phyloP scores from a whole-genome alignment of 2,113 vertebrate genomes.

The Probosciger aterrimus region DNA sequence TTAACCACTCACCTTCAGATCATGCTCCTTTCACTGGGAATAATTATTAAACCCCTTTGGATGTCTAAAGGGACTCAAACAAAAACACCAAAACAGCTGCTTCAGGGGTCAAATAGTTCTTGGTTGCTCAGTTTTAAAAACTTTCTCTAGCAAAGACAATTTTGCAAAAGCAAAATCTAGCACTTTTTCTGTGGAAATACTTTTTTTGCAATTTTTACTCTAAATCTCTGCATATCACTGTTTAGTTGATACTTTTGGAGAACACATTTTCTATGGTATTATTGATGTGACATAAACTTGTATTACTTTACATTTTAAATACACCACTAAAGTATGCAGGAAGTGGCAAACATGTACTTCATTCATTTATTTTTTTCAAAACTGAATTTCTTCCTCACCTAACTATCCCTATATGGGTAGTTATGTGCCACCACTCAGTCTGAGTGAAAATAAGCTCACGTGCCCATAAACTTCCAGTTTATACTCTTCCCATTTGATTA shows the following conservation, averaged over 20 bases:
- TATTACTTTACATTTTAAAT: neutral
- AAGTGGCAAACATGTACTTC: neutral
- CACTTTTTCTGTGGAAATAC: neutral
- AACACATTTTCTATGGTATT: neutral
- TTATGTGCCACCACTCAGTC: neutral
- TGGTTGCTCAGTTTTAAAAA: constrained; percentile 22
- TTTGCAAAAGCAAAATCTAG: constrained; percentile 43
- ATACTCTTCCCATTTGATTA: neutral
- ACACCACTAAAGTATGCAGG: neutral
- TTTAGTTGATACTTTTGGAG: neutral
- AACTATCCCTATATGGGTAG: neutral
- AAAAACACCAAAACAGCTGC: constrained; percentile 41
- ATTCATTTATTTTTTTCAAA: neutral
- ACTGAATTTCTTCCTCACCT: neutral
- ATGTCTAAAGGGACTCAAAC: neutral
- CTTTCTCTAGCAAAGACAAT: constrained; percentile 24
- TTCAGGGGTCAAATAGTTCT: constrained; percentile 49
- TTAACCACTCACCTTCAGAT: neutral
- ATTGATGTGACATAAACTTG: neutral
- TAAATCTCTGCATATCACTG: neutral
- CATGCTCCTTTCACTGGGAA: neutral
- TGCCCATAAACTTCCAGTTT: neutral
- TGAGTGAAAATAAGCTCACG: neutral
- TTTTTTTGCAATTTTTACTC: neutral
- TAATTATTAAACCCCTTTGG: constrained; percentile 8